Percentiles rank a stretch among this genome's conserved stretches.
phyloP scores from a whole-genome alignment of 2,888 invertebrate genomes.

The Acrocyrtus sp. region DNA sequence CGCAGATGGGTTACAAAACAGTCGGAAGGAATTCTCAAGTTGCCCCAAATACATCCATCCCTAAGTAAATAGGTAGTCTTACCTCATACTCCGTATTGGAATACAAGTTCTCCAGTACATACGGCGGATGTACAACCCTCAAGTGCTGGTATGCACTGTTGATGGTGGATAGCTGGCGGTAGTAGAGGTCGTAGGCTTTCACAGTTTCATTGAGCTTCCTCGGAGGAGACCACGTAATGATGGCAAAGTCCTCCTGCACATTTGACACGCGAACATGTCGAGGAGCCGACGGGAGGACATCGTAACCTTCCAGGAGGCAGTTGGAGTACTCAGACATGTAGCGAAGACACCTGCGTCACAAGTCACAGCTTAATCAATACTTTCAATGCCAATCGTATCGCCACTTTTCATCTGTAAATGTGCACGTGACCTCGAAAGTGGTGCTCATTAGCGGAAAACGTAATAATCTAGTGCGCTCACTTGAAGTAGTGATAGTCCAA shows the following conservation, averaged over 20 bases:
- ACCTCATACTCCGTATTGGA: conserved; percentile 83
- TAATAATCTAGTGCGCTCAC: conserved; percentile 72
- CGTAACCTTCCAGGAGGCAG: conserved; percentile 85
- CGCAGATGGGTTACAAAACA: conserved; percentile 37
- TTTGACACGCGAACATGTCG: conserved; percentile 75
- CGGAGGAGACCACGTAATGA: conserved; percentile 82
- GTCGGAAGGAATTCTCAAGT: not conserved
- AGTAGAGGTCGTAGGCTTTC: conserved; percentile 73
- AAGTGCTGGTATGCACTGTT: conserved; percentile 66
- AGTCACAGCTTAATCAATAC: too few species aligned
- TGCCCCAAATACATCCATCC: not conserved
- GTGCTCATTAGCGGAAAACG: not conserved
- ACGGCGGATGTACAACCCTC: conserved; percentile 73
- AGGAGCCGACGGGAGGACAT: conserved; percentile 81
- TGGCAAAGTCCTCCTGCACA: conserved; percentile 79
- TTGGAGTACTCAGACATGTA: conserved; percentile 85
- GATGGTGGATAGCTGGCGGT: conserved; percentile 69
- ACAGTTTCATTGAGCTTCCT: conserved; percentile 78
- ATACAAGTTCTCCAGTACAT: conserved; percentile 78
- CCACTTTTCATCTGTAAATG: too few species aligned
- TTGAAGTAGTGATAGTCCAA: conserved; percentile 85
- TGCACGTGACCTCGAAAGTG: too few species aligned
- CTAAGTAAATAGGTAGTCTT: conserved; percentile 10
- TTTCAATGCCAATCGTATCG: too few species aligned
- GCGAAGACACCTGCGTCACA: conserved; percentile 76